phyloP scores from a whole-genome alignment of 2,113 vertebrate genomes.

The Muntiacus reevesi region DNA sequence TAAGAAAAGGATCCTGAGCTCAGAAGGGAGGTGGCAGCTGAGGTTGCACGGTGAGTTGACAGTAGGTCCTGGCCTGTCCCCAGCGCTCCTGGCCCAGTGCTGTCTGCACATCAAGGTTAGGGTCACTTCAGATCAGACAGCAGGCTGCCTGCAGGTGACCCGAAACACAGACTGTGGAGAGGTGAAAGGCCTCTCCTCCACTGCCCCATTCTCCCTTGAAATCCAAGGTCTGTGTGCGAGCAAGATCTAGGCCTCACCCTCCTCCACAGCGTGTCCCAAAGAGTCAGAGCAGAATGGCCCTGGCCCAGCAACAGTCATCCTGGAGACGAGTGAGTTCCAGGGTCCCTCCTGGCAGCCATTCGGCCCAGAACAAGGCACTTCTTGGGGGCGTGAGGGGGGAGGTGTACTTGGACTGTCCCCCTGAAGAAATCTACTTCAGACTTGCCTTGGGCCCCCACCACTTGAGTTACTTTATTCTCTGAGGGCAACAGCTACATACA shows the following conservation, averaged over 20 bases:
- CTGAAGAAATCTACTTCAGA: not conserved
- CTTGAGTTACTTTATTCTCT: not conserved
- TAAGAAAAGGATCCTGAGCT: not conserved
- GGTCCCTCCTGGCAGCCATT: not conserved
- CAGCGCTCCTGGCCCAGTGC: not conserved
- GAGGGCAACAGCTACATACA: not conserved
- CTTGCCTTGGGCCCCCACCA: not conserved
- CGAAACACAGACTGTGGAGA: not conserved
- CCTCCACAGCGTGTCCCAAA: not conserved
- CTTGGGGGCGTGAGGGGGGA: accelerated
- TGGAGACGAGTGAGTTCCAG: not conserved
- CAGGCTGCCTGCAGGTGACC: not conserved
- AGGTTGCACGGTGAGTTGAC: not conserved
- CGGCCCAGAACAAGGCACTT: not conserved
- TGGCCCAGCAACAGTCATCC: not conserved
- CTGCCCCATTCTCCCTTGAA: not conserved
- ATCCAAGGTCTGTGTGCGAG: not conserved
- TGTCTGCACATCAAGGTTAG: not conserved
- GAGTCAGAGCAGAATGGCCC: not conserved
- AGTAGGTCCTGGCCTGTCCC: not conserved
- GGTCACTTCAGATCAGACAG: not conserved
- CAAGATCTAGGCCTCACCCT: not conserved
- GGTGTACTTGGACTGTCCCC: not conserved
- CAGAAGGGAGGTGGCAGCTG: not conserved
- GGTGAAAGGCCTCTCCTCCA: not conserved